These are phyloP conservation scores for Yponomeuta plumbellus DNA, from an alignment of 2,888 invertebrate species.

Conservation along the genomic window DNA sequence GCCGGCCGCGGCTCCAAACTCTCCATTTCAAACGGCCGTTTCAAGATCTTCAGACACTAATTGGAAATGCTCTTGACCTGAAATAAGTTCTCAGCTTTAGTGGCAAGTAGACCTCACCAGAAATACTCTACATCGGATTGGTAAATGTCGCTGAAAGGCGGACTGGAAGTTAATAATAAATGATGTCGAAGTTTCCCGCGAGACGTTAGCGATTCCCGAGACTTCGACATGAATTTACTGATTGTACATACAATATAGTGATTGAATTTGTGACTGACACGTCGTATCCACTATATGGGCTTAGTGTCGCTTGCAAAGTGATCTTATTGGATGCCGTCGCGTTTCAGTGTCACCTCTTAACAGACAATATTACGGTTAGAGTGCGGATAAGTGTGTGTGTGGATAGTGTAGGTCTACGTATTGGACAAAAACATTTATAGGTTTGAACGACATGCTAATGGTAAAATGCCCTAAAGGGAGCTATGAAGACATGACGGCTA, in stretches of 20 bases:
- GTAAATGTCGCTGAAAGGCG: neutral
- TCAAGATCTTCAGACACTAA: constrained; percentile 70
- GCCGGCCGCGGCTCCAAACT: constrained; percentile 1
- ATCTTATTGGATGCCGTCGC: neutral
- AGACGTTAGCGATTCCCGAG: neutral
- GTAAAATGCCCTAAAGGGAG: no score
- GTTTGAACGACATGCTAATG: no score
- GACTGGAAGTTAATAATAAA: neutral
- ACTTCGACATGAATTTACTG: neutral
- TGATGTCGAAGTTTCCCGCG: neutral
- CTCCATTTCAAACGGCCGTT: constrained; percentile 58
- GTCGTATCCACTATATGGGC: neutral
- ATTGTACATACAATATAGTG: neutral
- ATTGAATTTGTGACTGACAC: neutral
- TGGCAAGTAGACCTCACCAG: neutral
- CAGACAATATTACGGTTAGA: neutral
- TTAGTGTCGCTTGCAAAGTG: neutral
- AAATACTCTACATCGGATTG: neutral
- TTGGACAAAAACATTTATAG: neutral
- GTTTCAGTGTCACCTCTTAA: neutral
- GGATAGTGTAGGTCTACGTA: neutral
- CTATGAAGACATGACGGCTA: no score
- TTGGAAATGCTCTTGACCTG: constrained; percentile 75
- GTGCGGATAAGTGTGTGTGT: neutral
- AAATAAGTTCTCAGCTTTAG: constrained; percentile 17